phyloP scores from a whole-genome alignment of 2,888 invertebrate species.

The Erebia ligea region DNA sequence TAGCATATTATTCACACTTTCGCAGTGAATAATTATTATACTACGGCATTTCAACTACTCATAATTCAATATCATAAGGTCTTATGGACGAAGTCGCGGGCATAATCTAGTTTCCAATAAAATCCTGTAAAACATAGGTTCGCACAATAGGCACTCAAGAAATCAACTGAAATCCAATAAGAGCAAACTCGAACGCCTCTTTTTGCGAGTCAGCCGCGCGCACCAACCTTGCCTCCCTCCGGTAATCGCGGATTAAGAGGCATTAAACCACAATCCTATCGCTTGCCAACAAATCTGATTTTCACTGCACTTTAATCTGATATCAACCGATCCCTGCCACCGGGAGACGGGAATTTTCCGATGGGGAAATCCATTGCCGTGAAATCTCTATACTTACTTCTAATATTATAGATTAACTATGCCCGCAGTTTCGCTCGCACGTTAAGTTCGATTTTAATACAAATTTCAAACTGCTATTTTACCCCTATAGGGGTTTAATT shows the following conservation, averaged over 20 bases:
- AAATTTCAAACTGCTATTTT: too few relatives aligned
- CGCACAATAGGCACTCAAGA: conserved; percentile 31
- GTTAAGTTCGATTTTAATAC: too few relatives aligned
- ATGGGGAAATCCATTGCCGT: conserved; percentile 36
- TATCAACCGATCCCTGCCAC: conserved; percentile 53
- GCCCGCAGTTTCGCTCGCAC: too few relatives aligned
- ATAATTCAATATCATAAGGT: too few relatives aligned
- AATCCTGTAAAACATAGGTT: neutral
- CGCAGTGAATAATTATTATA: too few relatives aligned
- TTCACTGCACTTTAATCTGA: conserved; percentile 76
- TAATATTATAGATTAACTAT: too few relatives aligned
- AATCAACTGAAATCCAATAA: conserved; percentile 53
- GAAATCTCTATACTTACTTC: neutral
- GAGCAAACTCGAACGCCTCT: conserved; percentile 48
- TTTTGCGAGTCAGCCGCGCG: conserved; percentile 53
- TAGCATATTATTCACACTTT: too few relatives aligned
- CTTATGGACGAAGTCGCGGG: too few relatives aligned
- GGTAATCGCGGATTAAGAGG: conserved; percentile 72
- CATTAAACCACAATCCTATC: conserved; percentile 74
- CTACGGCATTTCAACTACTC: too few relatives aligned
- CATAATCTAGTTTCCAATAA: too few relatives aligned
- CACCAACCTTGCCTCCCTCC: conserved; percentile 54
- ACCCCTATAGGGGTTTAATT: too few relatives aligned
- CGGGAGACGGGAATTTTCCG: conserved; percentile 41
- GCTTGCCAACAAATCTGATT: conserved; percentile 77